Evolutionary conservation across 1,140 invertebrate genomes (phyloP).

Genomic region (Papilio glaucus): DNA sequence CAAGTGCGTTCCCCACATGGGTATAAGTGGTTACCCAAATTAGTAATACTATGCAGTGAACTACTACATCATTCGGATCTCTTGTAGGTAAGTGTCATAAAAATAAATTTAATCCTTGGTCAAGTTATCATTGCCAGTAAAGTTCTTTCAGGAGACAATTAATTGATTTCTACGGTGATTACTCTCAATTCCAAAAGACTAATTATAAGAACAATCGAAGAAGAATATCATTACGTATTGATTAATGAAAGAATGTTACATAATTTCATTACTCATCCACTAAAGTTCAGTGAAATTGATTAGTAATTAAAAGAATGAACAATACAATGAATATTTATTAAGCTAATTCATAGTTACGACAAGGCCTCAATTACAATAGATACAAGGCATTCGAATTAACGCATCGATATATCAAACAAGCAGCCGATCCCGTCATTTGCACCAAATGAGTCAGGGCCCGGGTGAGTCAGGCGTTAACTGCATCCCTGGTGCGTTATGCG

Average conservation of each 20-base stretch:
- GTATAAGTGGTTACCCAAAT: no score
- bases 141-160: background rate
- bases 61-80: no score
- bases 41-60: no score
- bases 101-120: no score
- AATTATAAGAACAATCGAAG: background rate
- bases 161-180: no score
- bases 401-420: slow-evolving; percentile 56
- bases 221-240: background rate
- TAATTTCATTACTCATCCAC: slow-evolving; percentile 16
- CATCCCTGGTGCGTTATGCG: slow-evolving; percentile 44
- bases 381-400: slow-evolving; percentile 63
- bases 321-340: slow-evolving; percentile 19
- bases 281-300: slow-evolving; percentile 19
- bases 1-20: no score
- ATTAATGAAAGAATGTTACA: background rate
- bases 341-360: slow-evolving; percentile 21
- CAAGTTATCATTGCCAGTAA: background rate
- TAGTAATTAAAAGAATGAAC: slow-evolving; percentile 18
- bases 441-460: slow-evolving; percentile 62
- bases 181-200: background rate
- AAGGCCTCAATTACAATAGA: slow-evolving; percentile 45
- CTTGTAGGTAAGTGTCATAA: no score
- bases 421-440: slow-evolving; percentile 44
- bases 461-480: slow-evolving; percentile 52